A percentile compares a stretch with the other conserved stretches of the same genome.
phyloP scores from a whole-genome alignment of 2,797 vertebrate genomes.

The Tinamus major region DNA sequence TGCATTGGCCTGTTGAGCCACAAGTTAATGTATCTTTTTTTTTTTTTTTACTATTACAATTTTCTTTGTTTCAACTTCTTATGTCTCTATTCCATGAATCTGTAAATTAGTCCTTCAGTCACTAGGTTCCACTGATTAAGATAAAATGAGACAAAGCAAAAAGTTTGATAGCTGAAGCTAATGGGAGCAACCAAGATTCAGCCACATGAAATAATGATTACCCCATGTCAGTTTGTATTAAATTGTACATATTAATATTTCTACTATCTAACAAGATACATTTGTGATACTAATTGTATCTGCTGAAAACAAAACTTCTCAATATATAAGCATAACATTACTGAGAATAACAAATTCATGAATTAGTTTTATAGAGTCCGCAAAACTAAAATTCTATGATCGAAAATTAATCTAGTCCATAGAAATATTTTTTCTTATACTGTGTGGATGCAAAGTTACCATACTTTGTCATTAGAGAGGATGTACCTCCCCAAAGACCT shows the following conservation, averaged over 20 bases:
- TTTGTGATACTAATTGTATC: background rate
- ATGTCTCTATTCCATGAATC: background rate
- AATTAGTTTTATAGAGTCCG: background rate
- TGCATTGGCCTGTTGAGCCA: background rate
- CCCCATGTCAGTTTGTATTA: background rate
- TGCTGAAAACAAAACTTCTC: background rate
- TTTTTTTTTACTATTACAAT: background rate
- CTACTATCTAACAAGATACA: background rate
- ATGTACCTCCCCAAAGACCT: background rate
- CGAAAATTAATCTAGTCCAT: background rate
- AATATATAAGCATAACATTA: background rate
- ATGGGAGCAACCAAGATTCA: background rate
- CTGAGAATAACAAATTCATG: background rate
- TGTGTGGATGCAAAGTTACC: background rate
- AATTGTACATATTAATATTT: background rate
- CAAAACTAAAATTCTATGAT: background rate
- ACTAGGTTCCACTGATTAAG: background rate
- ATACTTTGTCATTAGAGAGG: background rate
- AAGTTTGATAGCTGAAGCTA: background rate
- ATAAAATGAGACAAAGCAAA: background rate
- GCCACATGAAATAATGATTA: background rate
- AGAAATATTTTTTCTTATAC: background rate
- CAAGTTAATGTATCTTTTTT: background rate
- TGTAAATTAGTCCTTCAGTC: background rate
- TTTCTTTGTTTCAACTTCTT: background rate